Percentiles rank a stretch among this genome's conserved stretches.
phyloP scores from a whole-genome alignment of 2,113 vertebrate species.

The Psammodynastes pulverulentus region DNA sequence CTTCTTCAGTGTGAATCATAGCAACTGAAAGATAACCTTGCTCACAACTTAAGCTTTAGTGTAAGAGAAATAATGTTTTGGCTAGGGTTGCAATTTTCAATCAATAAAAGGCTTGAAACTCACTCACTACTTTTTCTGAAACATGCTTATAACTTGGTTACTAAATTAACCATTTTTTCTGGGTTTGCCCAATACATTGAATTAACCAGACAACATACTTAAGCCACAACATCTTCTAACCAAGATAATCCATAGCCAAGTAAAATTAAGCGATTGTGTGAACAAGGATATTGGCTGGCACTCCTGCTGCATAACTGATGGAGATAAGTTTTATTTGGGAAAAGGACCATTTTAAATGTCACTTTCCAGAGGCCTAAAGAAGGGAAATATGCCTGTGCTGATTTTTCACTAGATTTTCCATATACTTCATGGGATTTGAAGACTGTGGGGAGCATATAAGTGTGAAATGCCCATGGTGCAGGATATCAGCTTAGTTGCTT shows the following conservation, averaged over 20 bases:
- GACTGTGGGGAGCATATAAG: neutral
- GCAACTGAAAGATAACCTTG: neutral
- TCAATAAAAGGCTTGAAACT: neutral
- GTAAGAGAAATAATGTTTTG: neutral
- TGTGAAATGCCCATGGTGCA: neutral
- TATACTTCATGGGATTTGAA: neutral
- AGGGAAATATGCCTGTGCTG: neutral
- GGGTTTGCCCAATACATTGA: neutral
- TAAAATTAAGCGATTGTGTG: neutral
- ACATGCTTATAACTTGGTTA: neutral
- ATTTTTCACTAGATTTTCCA: neutral
- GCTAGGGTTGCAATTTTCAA: neutral
- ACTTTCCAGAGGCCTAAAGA: neutral
- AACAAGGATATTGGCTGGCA: neutral
- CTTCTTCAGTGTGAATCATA: neutral
- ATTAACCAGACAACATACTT: neutral
- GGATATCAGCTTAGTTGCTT: neutral
- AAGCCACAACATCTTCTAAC: neutral
- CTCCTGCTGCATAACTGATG: neutral
- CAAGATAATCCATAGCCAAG: neutral
- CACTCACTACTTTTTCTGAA: neutral
- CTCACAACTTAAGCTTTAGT: neutral
- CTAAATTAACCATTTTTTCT: neutral
- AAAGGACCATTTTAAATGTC: neutral
- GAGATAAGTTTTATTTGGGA: neutral